Evolutionary conservation across 2,113 vertebrate genomes (phyloP).

Genomic region (Perca schrenkii): DNA sequence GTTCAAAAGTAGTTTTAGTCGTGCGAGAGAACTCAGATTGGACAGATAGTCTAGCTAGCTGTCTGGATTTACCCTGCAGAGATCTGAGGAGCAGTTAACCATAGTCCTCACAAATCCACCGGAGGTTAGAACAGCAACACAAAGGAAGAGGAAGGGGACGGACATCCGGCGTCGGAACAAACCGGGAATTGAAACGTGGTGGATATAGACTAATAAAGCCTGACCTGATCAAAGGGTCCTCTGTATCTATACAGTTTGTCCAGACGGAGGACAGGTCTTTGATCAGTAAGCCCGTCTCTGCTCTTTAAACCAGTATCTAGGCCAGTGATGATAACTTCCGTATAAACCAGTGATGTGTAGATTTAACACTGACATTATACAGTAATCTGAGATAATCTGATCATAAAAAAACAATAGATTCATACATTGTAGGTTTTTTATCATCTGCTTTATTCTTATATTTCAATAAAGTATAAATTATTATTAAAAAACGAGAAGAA

Average conservation of each 20-base stretch:
- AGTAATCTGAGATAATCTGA: constrained; percentile 55
- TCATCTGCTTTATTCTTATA: background rate
- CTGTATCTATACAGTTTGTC: background rate
- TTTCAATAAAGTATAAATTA: too few species aligned
- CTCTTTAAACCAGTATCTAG: constrained; percentile 1
- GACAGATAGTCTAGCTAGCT: too few species aligned
- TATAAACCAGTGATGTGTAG: constrained; percentile 4
- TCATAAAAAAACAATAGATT: constrained; percentile 28
- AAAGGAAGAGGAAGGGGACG: too few species aligned
- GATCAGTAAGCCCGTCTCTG: background rate
- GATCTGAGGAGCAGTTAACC: too few species aligned
- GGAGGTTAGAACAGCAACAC: too few species aligned
- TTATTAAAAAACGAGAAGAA: too few species aligned
- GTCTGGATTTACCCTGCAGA: too few species aligned
- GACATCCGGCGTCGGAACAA: too few species aligned
- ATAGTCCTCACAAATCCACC: too few species aligned
- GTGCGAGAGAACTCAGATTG: too few species aligned
- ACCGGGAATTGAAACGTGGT: too few species aligned
- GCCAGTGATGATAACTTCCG: background rate
- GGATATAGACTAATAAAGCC: background rate
- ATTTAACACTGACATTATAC: background rate
- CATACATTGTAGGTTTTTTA: background rate
- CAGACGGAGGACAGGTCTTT: background rate
- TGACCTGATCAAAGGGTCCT: background rate
- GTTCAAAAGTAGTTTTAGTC: too few species aligned